phyloP scores from a whole-genome alignment of 2,113 vertebrate genomes.

The Synodontis membranacea region DNA sequence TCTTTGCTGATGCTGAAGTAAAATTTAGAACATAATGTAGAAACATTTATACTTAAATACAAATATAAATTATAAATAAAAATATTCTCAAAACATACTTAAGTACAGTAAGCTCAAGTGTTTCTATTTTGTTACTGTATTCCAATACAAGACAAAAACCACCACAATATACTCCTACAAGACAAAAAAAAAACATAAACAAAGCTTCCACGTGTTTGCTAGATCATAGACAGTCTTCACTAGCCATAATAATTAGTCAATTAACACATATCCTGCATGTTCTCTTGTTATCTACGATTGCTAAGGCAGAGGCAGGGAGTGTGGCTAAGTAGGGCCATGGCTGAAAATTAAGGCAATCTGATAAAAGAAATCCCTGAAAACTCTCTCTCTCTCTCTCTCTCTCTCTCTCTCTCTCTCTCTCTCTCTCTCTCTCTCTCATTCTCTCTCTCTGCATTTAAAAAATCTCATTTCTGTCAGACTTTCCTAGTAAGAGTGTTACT shows the following conservation, averaged over 20 bases:
- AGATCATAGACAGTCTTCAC: background rate
- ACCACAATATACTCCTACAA: no score
- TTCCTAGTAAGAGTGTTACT: no score
- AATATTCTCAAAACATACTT: background rate
- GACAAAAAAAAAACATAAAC: background rate
- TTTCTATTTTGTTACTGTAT: background rate
- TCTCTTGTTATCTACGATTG: conserved; percentile 34
- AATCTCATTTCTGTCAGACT: no score
- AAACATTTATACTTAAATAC: no score
- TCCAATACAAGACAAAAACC: no score
- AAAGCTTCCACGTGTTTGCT: background rate
- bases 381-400: no score
- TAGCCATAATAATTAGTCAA: conserved; percentile 53
- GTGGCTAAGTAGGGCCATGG: conserved; percentile 24
- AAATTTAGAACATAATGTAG: background rate
- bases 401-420: no score
- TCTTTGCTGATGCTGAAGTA: background rate
- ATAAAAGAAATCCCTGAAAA: conserved; percentile 41
- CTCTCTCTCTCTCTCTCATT: no score
- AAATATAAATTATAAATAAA: no score
- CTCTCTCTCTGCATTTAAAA: no score
- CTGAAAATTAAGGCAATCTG: conserved; percentile 32
- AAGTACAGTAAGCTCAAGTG: background rate
- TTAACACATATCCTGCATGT: conserved; percentile 51
- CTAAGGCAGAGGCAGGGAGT: conserved; percentile 14